Evolutionary conservation across 2,888 invertebrate genomes (phyloP), one percentile per base, ranked within the genome.

Genomic region (Siphonodentalium dalli): DNA sequence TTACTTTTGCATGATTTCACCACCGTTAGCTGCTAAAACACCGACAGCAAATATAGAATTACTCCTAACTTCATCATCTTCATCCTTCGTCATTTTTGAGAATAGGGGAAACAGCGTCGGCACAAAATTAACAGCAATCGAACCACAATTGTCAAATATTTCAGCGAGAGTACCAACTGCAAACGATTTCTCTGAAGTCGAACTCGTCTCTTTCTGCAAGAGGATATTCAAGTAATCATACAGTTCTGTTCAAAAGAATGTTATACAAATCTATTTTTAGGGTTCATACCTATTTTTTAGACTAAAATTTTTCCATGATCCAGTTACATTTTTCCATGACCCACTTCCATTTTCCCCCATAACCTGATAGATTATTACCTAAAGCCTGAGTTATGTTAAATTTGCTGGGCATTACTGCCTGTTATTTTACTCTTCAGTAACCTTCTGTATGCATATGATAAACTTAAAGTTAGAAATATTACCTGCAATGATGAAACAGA

Each of bases 41-140:
- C 91, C 91, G 41, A 91, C 82, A 18, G 89, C 90, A 77, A 86
- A 91, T 40, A 89, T 87, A 0, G 89, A 85, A 81, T 91, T 91
- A 73, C 90, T 90, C 46, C 91, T 85, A 1, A 90, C 88, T 78
- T 89, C 89, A 42, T 87, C 86, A 65, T 87, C 87, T 0, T 84
- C 75, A 78, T 90, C 90, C 46, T 84, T 83, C 1, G 87, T 82
- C 41, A 87, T 85, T 44, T 80, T 84, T 52, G 88, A 81, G 74
- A 90, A 87, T 9, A 88, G 74, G 2, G 88, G 87, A 60, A 88
- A 84, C 45, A 91, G 78, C 34, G 85, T 84, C 21, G 85, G 84
- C 8, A 87, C 85, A 72, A 88, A 89, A 18, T 84, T 83, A 18
- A 71, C 71, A 29, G 78, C 67, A n/a, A 68, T 55, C 2, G 63